Conservation (phyloP, 2,113 vertebrate species). For the Gallinago media region DNA sequence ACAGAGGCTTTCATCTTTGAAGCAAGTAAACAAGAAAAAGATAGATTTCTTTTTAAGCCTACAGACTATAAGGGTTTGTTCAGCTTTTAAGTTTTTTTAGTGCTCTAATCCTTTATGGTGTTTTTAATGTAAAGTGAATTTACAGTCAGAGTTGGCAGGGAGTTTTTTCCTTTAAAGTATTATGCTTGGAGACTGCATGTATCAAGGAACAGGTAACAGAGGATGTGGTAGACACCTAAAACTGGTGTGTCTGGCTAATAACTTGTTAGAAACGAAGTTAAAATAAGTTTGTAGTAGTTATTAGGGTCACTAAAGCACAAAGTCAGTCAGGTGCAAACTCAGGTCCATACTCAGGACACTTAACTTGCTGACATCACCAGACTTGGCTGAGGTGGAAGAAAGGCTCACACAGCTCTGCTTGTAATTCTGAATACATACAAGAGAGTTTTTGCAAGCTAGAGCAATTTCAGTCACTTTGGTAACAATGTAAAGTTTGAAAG, state of each 20-base stretch:
- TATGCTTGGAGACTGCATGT: background rate
- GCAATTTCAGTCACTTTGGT: background rate
- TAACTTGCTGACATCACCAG: background rate
- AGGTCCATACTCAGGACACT: background rate
- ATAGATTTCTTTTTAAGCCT: background rate
- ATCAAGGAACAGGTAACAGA: background rate
- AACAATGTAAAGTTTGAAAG: background rate
- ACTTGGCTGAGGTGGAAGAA: background rate
- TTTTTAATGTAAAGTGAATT: background rate
- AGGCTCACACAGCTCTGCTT: background rate
- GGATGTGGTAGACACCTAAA: background rate
- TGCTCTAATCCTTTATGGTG: background rate
- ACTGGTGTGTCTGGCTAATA: background rate
- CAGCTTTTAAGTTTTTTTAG: background rate
- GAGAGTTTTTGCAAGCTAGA: background rate
- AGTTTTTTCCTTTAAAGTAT: background rate
- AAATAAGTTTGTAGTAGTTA: background rate
- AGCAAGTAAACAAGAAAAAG: slow-evolving; percentile 16
- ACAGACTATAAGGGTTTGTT: background rate
- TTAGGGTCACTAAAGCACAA: background rate
- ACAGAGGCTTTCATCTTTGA: background rate
- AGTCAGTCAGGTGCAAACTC: background rate
- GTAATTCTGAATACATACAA: background rate
- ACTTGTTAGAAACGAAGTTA: background rate
- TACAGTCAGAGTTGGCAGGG: background rate